Base-by-base conservation (phyloP, 2,113 vertebrate genomes). In the Axis porcinus region DNA sequence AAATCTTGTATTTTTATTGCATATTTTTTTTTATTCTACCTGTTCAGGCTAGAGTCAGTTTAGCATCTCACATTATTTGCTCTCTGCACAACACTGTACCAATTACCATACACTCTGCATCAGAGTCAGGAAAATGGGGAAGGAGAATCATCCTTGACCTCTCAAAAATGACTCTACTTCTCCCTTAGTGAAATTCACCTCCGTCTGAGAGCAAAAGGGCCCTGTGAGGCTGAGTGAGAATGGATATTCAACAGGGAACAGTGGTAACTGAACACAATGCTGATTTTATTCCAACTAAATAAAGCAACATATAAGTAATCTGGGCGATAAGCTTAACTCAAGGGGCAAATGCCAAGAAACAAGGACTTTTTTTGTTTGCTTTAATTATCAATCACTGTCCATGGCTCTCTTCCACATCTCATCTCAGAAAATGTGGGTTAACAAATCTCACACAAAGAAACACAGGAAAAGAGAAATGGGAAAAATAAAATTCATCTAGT, bases 241-340 rank as follows among this genome's bases (percentile, higher is more conserved):
- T 1, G 7, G 17, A 45, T 84, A 70, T 74, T 82, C 43, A 96
- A 47, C 43, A 62, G 58, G 82, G 55, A 57, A 93, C 23, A 79
- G 33, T 2, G 76, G 13, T 11, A 60, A 55, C 0, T 91, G 89
- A 95, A 58, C 43, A 88, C 13, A 58, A 89, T 89, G 82, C 57
- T 85, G 60, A 52, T 95, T 97, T 97, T 97, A 97, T 92, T 97
- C 76, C 70, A 86, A 23, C 2, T 92, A 86, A 90, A 95, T 83
- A 79, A 96, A 79, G 60, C 67, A 74, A 30, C 2, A 47, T 87
- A 55, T 23, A 93, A 85, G 40, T 47, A 33, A 85, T 47, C 36
- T 7, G n/a, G 64, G 57, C 14, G 23, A 27, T 43, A 15, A 86
- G n/a, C 23, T 89, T 36, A 91, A 67, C 21, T 91, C n/a, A 47